Percentiles rank a stretch among this genome's conserved stretches.
Evolutionary conservation across 2,797 vertebrate genomes (phyloP).

Genomic region (Gila robusta): DNA sequence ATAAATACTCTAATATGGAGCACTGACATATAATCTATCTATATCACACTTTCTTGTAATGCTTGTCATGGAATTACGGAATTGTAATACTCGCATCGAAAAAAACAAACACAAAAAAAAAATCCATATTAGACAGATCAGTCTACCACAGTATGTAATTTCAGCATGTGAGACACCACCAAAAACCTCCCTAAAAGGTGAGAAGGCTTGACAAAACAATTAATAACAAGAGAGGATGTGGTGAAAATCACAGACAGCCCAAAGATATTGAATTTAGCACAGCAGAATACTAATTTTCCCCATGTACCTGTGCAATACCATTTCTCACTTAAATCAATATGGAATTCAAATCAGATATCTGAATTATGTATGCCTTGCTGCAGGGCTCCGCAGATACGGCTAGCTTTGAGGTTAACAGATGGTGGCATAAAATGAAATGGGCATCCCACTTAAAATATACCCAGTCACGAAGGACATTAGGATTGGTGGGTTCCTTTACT

Average conservation of each 20-base stretch:
- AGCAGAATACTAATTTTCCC: conserved; percentile 55
- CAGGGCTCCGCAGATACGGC: conserved; percentile 69
- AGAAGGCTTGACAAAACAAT: conserved; percentile 51
- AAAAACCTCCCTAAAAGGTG: conserved; percentile 35
- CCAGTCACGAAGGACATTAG: conserved; percentile 74
- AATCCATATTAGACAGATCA: conserved; percentile 40
- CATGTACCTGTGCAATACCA: conserved; percentile 49
- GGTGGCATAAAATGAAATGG: conserved; percentile 79
- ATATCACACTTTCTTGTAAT: conserved; percentile 4
- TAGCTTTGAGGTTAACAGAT: conserved; percentile 81
- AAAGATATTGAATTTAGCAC: conserved; percentile 49
- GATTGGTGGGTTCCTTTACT: conserved; percentile 73
- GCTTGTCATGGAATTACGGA: conserved; percentile 15
- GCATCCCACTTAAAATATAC: conserved; percentile 77
- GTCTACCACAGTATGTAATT: conserved; percentile 13
- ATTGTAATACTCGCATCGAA: conserved; percentile 6
- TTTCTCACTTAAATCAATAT: conserved; percentile 64
- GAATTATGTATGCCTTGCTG: conserved; percentile 73
- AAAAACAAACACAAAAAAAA: conserved; percentile 10
- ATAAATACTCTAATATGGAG: conserved; percentile 36
- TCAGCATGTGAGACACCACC: neutral
- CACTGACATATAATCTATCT: conserved; percentile 28
- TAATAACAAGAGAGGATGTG: conserved; percentile 41
- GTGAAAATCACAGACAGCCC: conserved; percentile 36
- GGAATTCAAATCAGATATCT: conserved; percentile 72